Conservation (phyloP, 2,797 vertebrate species). For the Oreochromis grahami region DNA sequence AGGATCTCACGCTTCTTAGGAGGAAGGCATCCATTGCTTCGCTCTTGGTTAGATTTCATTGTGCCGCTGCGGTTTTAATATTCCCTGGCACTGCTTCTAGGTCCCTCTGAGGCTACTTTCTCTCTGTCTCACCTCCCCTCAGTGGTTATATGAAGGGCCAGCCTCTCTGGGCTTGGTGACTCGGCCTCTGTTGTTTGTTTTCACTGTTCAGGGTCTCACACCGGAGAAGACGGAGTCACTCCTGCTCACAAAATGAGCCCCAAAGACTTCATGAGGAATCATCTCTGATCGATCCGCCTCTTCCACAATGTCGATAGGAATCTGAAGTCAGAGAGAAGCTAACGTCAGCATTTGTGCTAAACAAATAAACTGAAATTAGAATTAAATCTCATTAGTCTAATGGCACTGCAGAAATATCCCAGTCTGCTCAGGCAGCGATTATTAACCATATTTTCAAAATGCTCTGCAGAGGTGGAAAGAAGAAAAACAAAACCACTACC, state of each 20-base stretch:
- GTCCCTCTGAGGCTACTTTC: slow-evolving; percentile 2
- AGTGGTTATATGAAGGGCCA: background rate
- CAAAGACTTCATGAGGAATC: slow-evolving; percentile 96
- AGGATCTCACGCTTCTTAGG: slow-evolving; percentile 98
- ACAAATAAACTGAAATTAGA: background rate
- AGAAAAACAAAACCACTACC: slow-evolving; percentile 1
- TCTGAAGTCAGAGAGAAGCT: slow-evolving; percentile 68
- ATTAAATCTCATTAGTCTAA: background rate
- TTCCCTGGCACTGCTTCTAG: background rate
- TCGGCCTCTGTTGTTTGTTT: slow-evolving; percentile 20
- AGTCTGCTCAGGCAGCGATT: background rate
- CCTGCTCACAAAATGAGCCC: slow-evolving; percentile 86
- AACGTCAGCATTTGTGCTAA: background rate
- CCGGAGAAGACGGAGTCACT: slow-evolving; percentile 81
- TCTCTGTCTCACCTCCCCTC: slow-evolving; percentile 2
- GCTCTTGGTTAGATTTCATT: slow-evolving; percentile 99
- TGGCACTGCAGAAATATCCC: background rate
- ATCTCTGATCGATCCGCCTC: slow-evolving; percentile 82
- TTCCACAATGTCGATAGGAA: slow-evolving; percentile 73
- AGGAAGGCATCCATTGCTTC: slow-evolving; percentile 97
- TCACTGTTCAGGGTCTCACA: slow-evolving; percentile 85
- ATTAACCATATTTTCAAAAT: background rate
- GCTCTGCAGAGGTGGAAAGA: slow-evolving; percentile 9
- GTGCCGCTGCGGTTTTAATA: slow-evolving; percentile 23
- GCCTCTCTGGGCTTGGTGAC: slow-evolving; percentile 1